Evolutionary conservation across 2,797 vertebrate species (phyloP).

Genomic region (Iguana delicatissima): DNA sequence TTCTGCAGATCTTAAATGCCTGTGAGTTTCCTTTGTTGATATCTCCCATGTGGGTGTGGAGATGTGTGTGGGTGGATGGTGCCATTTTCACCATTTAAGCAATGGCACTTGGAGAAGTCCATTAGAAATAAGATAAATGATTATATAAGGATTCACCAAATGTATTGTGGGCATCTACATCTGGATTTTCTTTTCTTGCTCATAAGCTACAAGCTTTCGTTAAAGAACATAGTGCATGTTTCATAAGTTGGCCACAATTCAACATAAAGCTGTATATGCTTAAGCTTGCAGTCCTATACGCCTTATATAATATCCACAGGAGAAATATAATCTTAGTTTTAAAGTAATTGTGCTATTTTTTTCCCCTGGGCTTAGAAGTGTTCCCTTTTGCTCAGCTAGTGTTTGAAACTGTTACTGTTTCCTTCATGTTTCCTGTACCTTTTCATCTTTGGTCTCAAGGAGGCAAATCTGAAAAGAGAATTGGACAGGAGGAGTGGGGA

Average conservation of each 20-base stretch:
- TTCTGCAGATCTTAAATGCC: background rate
- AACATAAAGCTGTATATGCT: too few species aligned
- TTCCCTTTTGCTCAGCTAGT: background rate
- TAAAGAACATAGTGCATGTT: too few species aligned
- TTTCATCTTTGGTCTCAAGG: slow-evolving; percentile 2
- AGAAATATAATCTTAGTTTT: too few species aligned
- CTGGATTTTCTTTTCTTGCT: slow-evolving; percentile 9
- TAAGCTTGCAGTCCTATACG: too few species aligned
- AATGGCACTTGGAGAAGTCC: background rate
- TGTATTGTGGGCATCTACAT: background rate
- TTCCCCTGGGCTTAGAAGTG: background rate
- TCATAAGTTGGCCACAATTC: too few species aligned
- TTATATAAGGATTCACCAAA: slow-evolving; percentile 1
- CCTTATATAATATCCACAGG: too few species aligned
- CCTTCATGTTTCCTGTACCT: background rate
- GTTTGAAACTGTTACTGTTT: background rate
- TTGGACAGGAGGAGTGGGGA: too few species aligned
- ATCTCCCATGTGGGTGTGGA: background rate
- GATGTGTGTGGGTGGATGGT: too few species aligned
- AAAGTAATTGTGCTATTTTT: too few species aligned
- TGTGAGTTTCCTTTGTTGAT: background rate
- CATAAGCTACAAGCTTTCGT: background rate
- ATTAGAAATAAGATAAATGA: background rate
- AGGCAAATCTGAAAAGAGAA: background rate
- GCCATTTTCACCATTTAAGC: background rate